phyloP scores from a whole-genome alignment of 1,140 invertebrate genomes.

The Antheraea mylitta region DNA sequence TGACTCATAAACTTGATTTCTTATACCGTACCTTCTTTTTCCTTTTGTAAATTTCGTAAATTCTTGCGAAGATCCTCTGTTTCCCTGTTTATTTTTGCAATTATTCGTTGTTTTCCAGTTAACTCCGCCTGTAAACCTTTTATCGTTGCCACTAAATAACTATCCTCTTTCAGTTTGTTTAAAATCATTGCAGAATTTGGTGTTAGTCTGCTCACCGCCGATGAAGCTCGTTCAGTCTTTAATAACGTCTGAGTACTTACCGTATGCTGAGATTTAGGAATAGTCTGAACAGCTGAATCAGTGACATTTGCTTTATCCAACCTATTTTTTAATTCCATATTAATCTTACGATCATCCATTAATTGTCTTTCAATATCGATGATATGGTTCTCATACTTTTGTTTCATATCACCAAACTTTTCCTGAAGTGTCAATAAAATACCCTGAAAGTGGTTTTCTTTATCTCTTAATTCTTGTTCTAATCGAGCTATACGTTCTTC shows the following conservation, averaged over 20 bases:
- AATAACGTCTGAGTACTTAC: conserved; percentile 57
- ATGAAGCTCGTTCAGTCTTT: conserved; percentile 56
- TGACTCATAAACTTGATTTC: not conserved
- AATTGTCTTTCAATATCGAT: conserved; percentile 85
- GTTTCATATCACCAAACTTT: conserved; percentile 86
- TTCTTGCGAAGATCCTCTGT: conserved; percentile 87
- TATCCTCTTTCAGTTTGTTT: conserved; percentile 84
- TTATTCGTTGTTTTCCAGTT: conserved; percentile 84
- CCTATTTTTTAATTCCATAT: conserved; percentile 79
- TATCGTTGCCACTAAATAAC: conserved; percentile 87
- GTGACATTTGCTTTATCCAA: conserved; percentile 62
- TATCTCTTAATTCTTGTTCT: conserved; percentile 83
- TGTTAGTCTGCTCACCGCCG: conserved; percentile 71
- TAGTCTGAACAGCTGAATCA: conserved; percentile 54
- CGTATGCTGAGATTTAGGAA: conserved; percentile 33
- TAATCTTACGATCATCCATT: conserved; percentile 79
- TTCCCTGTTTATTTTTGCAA: conserved; percentile 85
- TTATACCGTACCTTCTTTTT: conserved; percentile 81
- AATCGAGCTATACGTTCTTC: conserved; percentile 85
- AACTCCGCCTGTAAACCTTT: conserved; percentile 87
- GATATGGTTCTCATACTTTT: conserved; percentile 87
- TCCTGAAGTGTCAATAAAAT: conserved; percentile 85
- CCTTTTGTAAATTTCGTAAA: conserved; percentile 85
- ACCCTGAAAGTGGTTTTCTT: conserved; percentile 84
- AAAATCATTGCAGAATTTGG: conserved; percentile 79